phyloP scores from a whole-genome alignment of 2,888 invertebrate species.

The Chesias legatella region DNA sequence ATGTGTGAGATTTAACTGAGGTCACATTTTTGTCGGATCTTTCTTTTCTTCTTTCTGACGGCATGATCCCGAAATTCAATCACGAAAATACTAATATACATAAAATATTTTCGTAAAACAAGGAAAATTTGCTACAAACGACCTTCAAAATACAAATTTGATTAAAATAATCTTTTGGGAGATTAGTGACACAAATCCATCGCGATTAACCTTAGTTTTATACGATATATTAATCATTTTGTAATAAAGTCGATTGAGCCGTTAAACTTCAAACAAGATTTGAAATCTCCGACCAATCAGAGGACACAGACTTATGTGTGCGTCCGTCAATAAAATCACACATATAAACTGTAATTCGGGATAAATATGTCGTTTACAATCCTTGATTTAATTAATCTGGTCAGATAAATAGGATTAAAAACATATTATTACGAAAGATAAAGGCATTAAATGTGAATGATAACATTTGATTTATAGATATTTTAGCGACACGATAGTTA shows the following conservation, averaged over 20 bases:
- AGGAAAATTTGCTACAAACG: slow-evolving; percentile 37
- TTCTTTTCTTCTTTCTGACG: too few species aligned
- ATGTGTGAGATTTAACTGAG: too few species aligned
- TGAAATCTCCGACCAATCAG: slow-evolving; percentile 24
- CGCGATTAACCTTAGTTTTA: slow-evolving; percentile 58
- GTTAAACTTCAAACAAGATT: slow-evolving; percentile 4
- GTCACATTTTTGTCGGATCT: too few species aligned
- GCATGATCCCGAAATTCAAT: too few species aligned
- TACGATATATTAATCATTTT: slow-evolving; percentile 43
- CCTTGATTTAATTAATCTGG: slow-evolving; percentile 58
- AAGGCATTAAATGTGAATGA: slow-evolving; percentile 64
- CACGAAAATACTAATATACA: too few species aligned
- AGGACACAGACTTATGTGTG: slow-evolving; percentile 19
- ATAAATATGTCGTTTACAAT: slow-evolving; percentile 51
- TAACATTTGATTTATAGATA: slow-evolving; percentile 76
- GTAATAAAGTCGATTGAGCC: slow-evolving; percentile 11
- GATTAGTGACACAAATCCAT: slow-evolving; percentile 54
- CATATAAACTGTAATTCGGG: slow-evolving; percentile 19
- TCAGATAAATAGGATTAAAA: slow-evolving; percentile 60
- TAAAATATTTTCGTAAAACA: too few species aligned
- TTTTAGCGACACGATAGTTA: slow-evolving; percentile 25
- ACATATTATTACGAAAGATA: slow-evolving; percentile 62
- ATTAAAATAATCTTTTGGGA: slow-evolving; percentile 57
- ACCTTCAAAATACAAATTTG: slow-evolving; percentile 62
- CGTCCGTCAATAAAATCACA: slow-evolving; percentile 13